phyloP scores from a whole-genome alignment of 2,113 vertebrate species.

The Melozone crissalis region DNA sequence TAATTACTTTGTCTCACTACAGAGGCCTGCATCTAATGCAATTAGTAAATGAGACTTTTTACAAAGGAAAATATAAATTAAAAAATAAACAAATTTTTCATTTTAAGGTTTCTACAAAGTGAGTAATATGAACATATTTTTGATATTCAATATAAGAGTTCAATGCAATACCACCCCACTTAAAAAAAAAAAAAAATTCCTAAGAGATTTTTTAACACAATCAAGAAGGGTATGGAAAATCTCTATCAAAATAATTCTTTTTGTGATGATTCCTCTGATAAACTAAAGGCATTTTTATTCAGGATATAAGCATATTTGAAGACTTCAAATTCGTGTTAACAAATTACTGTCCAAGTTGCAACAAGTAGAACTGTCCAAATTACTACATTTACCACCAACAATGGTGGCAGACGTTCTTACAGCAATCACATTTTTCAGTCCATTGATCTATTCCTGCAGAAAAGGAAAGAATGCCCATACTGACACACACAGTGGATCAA shows the following conservation, averaged over 20 bases:
- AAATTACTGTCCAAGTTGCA: not conserved
- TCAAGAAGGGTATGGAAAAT: not conserved
- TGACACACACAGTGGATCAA: not conserved
- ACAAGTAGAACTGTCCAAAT: not conserved
- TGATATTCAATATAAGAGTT: not conserved
- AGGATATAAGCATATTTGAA: not conserved
- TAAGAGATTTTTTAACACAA: rapidly evolving
- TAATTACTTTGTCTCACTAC: not conserved
- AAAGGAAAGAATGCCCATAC: not conserved
- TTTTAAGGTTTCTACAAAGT: not conserved
- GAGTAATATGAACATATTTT: not conserved
- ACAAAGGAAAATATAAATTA: not conserved
- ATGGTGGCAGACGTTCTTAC: not conserved
- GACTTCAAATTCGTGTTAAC: not conserved
- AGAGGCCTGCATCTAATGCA: not conserved
- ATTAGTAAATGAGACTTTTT: not conserved
- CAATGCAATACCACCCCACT: not conserved
- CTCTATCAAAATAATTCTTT: not conserved
- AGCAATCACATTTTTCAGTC: not conserved
- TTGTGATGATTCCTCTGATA: not conserved
- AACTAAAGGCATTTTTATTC: not conserved
- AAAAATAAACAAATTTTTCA: not conserved
- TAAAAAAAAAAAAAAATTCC: not conserved
- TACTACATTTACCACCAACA: not conserved
- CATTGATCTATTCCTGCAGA: not conserved